phyloP scores from a whole-genome alignment of 2,797 vertebrate species.

The Gymnothorax reevesii region DNA sequence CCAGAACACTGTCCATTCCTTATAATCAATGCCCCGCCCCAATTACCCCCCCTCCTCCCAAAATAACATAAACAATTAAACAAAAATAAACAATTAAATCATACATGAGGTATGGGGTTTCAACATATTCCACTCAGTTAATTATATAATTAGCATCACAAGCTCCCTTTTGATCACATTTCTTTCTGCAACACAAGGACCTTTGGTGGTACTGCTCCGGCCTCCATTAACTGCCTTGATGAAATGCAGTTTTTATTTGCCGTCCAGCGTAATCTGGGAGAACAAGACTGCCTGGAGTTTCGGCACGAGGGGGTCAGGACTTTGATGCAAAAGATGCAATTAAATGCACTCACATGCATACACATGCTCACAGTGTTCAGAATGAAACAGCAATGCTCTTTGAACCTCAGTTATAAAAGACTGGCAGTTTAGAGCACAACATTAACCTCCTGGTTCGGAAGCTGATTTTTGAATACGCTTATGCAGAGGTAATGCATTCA shows the following conservation, averaged over 20 bases:
- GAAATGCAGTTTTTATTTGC: conserved; percentile 17
- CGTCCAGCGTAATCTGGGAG: background rate
- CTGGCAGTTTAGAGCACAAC: conserved; percentile 29
- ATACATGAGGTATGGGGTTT: conserved; percentile 43
- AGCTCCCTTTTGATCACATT: conserved; percentile 52
- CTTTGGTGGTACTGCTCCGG: conserved; percentile 42
- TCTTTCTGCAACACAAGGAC: conserved; percentile 50
- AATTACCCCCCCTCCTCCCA: conserved; percentile 16
- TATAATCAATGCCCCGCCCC: too few relatives aligned
- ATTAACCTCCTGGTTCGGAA: conserved; percentile 28
- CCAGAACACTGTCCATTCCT: background rate
- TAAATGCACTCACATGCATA: conserved; percentile 47
- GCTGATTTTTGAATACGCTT: conserved; percentile 33
- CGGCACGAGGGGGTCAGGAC: conserved; percentile 45
- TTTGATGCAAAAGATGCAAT: conserved; percentile 43
- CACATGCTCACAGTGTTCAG: conserved; percentile 36
- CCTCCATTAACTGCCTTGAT: conserved; percentile 40
- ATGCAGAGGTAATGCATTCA: conserved; percentile 27
- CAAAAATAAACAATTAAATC: conserved; percentile 37
- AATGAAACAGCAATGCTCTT: conserved; percentile 45
- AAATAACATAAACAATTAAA: conserved; percentile 22
- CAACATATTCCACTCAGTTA: conserved; percentile 58
- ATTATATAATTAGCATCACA: conserved; percentile 53
- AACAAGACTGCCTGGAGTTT: conserved; percentile 15
- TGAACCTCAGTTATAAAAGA: conserved; percentile 29